Conservation (phyloP, 1,140 invertebrate species). For the Lordiphosa collinella region DNA sequence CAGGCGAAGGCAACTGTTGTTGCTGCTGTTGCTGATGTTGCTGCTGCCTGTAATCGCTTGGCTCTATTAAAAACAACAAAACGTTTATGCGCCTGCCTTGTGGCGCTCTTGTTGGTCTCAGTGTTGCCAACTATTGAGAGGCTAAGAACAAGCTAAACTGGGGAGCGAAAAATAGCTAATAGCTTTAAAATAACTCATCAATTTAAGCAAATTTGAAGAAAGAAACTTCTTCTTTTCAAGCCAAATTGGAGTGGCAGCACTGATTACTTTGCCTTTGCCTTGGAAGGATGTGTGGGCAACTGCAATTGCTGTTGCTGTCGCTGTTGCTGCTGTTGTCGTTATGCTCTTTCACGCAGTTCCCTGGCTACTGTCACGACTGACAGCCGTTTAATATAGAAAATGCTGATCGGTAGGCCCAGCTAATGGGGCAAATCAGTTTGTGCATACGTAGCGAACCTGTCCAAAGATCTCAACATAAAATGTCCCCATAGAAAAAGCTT, state of each 20-base stretch:
- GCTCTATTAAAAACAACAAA: conserved; percentile 75
- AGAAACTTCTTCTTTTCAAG: too few relatives aligned
- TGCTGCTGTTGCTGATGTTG: conserved; percentile 42
- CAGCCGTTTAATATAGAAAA: conserved; percentile 64
- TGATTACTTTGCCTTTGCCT: too few relatives aligned
- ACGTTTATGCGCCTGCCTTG: conserved; percentile 67
- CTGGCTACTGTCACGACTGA: conserved; percentile 59
- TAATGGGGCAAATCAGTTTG: conserved; percentile 42
- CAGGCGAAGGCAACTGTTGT: conserved; percentile 25
- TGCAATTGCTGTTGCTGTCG: conserved; percentile 1
- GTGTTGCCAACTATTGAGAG: neutral
- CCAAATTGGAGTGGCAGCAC: too few relatives aligned
- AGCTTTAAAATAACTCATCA: too few relatives aligned
- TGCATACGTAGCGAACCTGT: conserved; percentile 13
- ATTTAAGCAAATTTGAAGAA: too few relatives aligned
- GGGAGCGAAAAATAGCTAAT: too few relatives aligned
- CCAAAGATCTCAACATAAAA: conserved; percentile 33
- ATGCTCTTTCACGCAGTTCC: conserved; percentile 37
- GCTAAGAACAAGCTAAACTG: too few relatives aligned
- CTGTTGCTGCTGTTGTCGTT: conserved; percentile 18
- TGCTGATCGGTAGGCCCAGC: conserved; percentile 39
- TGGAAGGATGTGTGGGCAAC: conserved; percentile 58
- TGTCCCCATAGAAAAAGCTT: conserved; percentile 67
- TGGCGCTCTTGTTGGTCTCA: conserved; percentile 46
- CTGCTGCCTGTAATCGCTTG: conserved; percentile 64